These are phyloP conservation scores for Anolis sagrei DNA, from an alignment of 2,113 vertebrate species.

Conservation along the genomic window DNA sequence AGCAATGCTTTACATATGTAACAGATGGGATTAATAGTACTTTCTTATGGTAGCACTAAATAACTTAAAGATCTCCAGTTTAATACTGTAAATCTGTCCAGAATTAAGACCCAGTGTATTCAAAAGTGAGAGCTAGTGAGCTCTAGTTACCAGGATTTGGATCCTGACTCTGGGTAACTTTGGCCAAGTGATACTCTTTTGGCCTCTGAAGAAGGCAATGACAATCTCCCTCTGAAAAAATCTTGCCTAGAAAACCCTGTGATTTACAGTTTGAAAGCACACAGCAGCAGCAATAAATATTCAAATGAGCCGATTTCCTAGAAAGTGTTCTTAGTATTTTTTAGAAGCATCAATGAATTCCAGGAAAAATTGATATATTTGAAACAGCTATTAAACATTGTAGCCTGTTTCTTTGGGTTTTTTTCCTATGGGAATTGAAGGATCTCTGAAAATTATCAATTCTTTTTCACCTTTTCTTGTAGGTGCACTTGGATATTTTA, in stretches of 20 bases:
- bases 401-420: background rate
- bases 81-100: background rate
- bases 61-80: background rate
- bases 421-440: conserved; percentile 1
- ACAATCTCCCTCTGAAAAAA: too few relatives aligned
- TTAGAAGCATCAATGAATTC: background rate
- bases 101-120: background rate
- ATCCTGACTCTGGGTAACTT: too few relatives aligned
- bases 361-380: background rate
- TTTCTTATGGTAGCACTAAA: background rate
- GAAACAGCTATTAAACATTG: background rate
- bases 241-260: too few relatives aligned
- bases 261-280: too few relatives aligned
- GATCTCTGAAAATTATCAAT: background rate
- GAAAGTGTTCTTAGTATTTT: background rate
- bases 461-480: conserved; percentile 44
- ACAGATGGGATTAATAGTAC: background rate
- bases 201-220: too few relatives aligned
- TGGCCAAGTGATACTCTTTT: too few relatives aligned
- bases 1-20: background rate
- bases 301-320: background rate
- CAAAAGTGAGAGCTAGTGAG: too few relatives aligned
- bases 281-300: too few relatives aligned
- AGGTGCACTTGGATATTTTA: conserved; percentile 73
- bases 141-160: too few relatives aligned